Evolutionary conservation across 2,113 vertebrate species (phyloP).

Genomic region (Notothenia coriiceps): DNA sequence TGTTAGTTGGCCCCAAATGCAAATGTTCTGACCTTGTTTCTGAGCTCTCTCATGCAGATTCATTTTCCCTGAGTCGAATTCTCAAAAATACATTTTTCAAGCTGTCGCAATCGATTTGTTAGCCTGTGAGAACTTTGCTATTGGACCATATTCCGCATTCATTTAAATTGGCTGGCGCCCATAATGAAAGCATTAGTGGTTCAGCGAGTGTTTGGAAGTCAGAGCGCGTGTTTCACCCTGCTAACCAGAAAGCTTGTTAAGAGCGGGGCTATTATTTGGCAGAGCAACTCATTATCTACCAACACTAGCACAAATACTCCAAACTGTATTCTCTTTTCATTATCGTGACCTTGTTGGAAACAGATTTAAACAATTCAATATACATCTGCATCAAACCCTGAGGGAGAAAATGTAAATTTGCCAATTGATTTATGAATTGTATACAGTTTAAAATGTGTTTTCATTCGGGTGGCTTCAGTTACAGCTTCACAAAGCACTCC

Average conservation of each 20-base stretch:
- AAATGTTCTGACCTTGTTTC: slow-evolving; percentile 65
- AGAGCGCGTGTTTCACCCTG: slow-evolving; percentile 12
- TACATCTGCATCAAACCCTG: slow-evolving; percentile 28
- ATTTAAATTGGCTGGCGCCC: slow-evolving; percentile 9
- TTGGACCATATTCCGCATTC: slow-evolving; percentile 25
- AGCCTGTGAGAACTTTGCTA: slow-evolving; percentile 34
- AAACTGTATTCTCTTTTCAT: slow-evolving; percentile 24
- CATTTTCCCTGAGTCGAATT: slow-evolving; percentile 28
- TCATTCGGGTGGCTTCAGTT: slow-evolving; percentile 14
- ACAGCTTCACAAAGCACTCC: slow-evolving; percentile 18
- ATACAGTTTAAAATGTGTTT: slow-evolving; percentile 38
- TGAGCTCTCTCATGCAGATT: slow-evolving; percentile 38
- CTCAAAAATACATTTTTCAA: slow-evolving; percentile 48
- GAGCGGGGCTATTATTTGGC: not conserved
- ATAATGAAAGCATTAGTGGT: slow-evolving; percentile 39
- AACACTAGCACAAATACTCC: not conserved
- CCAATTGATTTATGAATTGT: slow-evolving; percentile 30
- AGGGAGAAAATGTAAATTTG: slow-evolving; percentile 1
- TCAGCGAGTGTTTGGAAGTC: slow-evolving; percentile 13
- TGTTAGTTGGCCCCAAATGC: slow-evolving; percentile 67
- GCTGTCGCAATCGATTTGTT: slow-evolving; percentile 38
- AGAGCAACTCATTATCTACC: slow-evolving; percentile 18
- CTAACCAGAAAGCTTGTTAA: slow-evolving; percentile 25
- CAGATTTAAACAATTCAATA: slow-evolving; percentile 31
- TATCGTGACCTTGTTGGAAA: slow-evolving; percentile 39